Conservation (phyloP, 1,140 invertebrate species). For the Ooceraea biroi region DNA sequence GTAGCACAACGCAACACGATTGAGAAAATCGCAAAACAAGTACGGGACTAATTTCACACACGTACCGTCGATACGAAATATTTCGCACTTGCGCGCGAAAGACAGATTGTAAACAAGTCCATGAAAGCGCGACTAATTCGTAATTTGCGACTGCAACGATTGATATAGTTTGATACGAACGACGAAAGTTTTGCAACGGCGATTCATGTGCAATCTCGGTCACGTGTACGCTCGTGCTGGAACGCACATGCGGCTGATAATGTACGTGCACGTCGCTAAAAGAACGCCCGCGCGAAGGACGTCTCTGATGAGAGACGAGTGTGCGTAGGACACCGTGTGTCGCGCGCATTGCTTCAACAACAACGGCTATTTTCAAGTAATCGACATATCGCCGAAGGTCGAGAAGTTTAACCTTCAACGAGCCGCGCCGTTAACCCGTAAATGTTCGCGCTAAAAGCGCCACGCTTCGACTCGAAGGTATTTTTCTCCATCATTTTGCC, state of each 20-base stretch:
- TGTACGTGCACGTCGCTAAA: slow-evolving; percentile 43
- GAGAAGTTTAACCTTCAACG: slow-evolving; percentile 53
- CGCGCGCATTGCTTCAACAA: slow-evolving; percentile 52
- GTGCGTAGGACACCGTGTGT: slow-evolving; percentile 56
- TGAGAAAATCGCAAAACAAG: too few species aligned
- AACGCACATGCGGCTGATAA: neutral
- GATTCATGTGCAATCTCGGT: slow-evolving; percentile 35
- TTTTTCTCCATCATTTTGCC: neutral
- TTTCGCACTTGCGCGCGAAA: neutral
- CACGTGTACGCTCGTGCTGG: slow-evolving; percentile 29
- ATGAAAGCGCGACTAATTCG: neutral
- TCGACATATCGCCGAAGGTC: slow-evolving; percentile 64
- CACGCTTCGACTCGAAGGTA: slow-evolving; percentile 7
- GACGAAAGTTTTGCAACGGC: slow-evolving; percentile 32
- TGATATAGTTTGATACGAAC: neutral
- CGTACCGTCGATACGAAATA: too few species aligned
- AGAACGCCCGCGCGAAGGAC: slow-evolving; percentile 59
- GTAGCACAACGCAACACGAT: too few species aligned
- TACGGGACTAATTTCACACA: too few species aligned
- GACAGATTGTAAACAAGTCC: neutral
- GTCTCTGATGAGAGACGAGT: slow-evolving; percentile 56
- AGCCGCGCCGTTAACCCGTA: slow-evolving; percentile 55
- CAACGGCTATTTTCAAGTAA: slow-evolving; percentile 63
- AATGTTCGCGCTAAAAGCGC: slow-evolving; percentile 44
- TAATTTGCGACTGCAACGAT: slow-evolving; percentile 10